A percentile compares a stretch with the other conserved stretches of the same genome.
Conservation (phyloP, 2,888 invertebrate species). For the Phengaris arion region DNA sequence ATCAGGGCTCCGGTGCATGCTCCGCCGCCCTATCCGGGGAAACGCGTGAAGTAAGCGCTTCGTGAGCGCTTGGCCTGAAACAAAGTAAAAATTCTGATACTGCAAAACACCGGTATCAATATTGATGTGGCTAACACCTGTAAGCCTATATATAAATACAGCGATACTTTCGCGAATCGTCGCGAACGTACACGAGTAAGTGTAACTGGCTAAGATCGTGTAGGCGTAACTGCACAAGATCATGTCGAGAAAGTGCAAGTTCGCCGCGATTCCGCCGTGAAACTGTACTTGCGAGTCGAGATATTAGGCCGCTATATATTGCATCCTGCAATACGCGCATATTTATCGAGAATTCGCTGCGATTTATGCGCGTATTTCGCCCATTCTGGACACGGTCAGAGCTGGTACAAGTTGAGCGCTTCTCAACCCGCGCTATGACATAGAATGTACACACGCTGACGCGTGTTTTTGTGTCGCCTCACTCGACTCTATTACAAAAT, state of each 20-base stretch:
- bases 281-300: no score
- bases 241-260: neutral
- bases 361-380: neutral
- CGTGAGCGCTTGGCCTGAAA: slow-evolving; percentile 50
- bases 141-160: no score
- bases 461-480: no score
- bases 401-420: no score
- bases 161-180: no score
- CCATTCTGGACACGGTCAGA: neutral
- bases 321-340: no score
- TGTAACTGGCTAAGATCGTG: no score
- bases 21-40: slow-evolving; percentile 65
- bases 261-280: neutral
- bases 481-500: neutral
- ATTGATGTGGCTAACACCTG: no score
- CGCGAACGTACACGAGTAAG: no score
- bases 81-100: neutral
- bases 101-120: no score
- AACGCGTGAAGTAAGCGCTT: slow-evolving; percentile 68
- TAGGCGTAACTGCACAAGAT: neutral
- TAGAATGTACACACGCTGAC: neutral
- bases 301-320: neutral
- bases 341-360: no score
- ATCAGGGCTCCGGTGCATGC: slow-evolving; percentile 31
- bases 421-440: no score